phyloP scores from a whole-genome alignment of 2,888 invertebrate species.

The Atherix ibis region DNA sequence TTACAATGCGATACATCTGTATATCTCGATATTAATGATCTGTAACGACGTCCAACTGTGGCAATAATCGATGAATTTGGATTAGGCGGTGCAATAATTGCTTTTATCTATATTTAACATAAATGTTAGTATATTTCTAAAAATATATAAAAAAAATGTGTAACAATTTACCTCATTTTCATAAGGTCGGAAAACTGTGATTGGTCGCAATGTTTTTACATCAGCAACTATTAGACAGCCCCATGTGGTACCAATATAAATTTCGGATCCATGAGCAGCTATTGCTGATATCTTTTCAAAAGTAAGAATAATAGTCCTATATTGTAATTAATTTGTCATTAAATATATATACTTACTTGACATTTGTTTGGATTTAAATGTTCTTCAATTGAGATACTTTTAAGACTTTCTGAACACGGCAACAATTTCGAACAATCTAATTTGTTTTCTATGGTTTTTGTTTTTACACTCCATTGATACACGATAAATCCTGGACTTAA shows the following conservation, averaged over 20 bases:
- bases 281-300: constrained; percentile 36
- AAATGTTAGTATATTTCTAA: constrained; percentile 23
- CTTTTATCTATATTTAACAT: constrained; percentile 35
- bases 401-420: constrained; percentile 81
- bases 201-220: constrained; percentile 59
- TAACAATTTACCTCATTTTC: constrained; percentile 52
- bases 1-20: too few relatives aligned
- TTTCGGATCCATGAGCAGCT: constrained; percentile 47
- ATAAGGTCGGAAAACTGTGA: constrained; percentile 84
- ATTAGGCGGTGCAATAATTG: constrained; percentile 43
- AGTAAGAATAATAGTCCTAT: not conserved
- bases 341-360: constrained; percentile 37
- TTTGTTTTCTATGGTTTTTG: constrained; percentile 52
- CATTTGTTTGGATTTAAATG: constrained; percentile 61
- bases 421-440: constrained; percentile 84
- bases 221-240: constrained; percentile 88
- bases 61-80: constrained; percentile 41
- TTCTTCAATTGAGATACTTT: constrained; percentile 81
- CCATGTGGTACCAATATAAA: constrained; percentile 89
- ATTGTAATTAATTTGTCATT: not conserved
- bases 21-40: constrained; percentile 65
- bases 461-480: constrained; percentile 67
- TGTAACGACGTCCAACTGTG: constrained; percentile 71
- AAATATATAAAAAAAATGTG: not conserved
- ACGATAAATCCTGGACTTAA: constrained; percentile 76